Percentiles rank a stretch among this genome's conserved stretches.
These are phyloP conservation scores for Cyclophora albipunctata DNA, from an alignment of 2,888 invertebrate genomes.

Conservation along the genomic window DNA sequence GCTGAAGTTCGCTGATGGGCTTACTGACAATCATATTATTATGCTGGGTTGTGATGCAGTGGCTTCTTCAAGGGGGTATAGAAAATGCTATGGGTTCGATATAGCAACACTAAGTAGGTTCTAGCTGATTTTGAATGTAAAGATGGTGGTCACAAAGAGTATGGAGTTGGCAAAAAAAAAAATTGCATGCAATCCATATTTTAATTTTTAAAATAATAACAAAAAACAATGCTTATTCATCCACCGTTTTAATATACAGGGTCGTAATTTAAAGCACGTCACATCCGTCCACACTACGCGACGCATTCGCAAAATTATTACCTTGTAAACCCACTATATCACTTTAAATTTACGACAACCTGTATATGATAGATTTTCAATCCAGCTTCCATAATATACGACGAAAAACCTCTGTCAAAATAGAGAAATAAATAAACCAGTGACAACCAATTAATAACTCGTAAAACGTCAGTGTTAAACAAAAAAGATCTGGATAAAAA, in stretches of 20 bases:
- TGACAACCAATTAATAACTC: slow-evolving; percentile 76
- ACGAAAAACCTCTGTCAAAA: slow-evolving; percentile 71
- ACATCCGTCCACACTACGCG: slow-evolving; percentile 70
- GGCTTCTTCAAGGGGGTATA: too few species aligned
- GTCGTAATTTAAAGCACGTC: slow-evolving; percentile 70
- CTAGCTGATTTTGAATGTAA: too few species aligned
- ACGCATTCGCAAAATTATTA: slow-evolving; percentile 67
- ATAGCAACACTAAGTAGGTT: too few species aligned
- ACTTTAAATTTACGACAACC: slow-evolving; percentile 72
- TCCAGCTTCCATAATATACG: slow-evolving; percentile 66
- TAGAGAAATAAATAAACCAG: slow-evolving; percentile 73
- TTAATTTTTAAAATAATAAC: slow-evolving; percentile 10
- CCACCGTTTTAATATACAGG: slow-evolving; percentile 65
- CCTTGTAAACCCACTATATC: slow-evolving; percentile 71
- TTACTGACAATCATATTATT: background rate
- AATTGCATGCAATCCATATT: too few species aligned
- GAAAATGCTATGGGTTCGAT: too few species aligned
- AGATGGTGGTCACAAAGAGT: too few species aligned
- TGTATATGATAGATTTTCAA: slow-evolving; percentile 77
- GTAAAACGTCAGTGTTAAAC: slow-evolving; percentile 72
- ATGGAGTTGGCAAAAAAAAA: too few species aligned
- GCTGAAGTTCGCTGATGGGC: slow-evolving; percentile 27
- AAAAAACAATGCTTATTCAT: slow-evolving; percentile 38
- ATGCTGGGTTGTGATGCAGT: too few species aligned
- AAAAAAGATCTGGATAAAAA: slow-evolving; percentile 64